Base-by-base conservation (phyloP, 1,140 invertebrate genomes). In the Epicauta chinensis region DNA sequence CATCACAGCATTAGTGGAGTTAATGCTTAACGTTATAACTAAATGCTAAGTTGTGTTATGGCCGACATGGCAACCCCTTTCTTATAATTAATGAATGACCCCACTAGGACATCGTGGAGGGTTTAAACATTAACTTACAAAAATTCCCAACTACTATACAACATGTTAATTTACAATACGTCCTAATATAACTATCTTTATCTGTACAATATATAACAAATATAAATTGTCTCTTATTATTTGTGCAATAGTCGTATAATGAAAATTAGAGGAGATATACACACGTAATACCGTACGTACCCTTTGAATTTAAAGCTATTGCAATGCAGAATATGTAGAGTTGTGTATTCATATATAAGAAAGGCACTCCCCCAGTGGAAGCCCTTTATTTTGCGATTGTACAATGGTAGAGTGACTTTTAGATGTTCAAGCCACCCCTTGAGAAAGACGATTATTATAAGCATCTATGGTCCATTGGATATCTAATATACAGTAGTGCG, bases 51-150 rank as follows among this genome's bases (percentile, higher is more conserved):
- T 46, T 45, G 30, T 29, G 40, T 43, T 44, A 53, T 40, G 43
- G 38, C 11, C 51, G 43, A 53, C 51, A 39, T 50, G 36, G 36
- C 47, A 53, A 46, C 51, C 51, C 51, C 36, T 53, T 47, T 53
- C 51, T 53, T 53, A 53, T 53, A 53, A 53, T 53, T 53, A 53
- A 53, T 53, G 51, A 53, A 53, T 53, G 51, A 53, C 51, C 51
- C 51, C 51, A 43, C 51, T 53, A 53, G 51, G 51, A 53, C 51
- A 53, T 46, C 35, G 32, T 29, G 46, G 42, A 37, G 51, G 23
- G 23, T 23, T 23, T 46, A 46, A 37, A 53, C 32, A 45, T 16
- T 46, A 46, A 47, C 43, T 53, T 53, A 23, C 42, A 53, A 53
- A 53, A 53, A 53, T 53, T 53, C 14, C 12, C 14, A 12, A 23